Evolutionary conservation across 2,797 vertebrate genomes (phyloP), one percentile per base, ranked within the genome.

Genomic region (Neopelma chrysocephalum): DNA sequence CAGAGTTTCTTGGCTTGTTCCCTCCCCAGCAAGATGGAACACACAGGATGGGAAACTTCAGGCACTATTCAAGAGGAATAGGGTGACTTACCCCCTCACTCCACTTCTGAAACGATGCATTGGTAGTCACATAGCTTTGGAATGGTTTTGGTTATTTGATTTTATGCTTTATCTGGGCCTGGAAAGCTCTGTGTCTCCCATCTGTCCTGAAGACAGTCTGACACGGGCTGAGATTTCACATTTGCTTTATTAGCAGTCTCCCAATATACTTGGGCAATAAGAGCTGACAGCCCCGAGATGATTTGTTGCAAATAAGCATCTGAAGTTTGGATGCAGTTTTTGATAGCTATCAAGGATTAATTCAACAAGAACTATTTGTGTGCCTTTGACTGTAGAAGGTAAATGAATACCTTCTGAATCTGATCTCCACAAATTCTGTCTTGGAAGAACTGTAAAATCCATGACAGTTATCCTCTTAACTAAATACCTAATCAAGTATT

Each of bases 341-440:
- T 91, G 72, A 91, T 92, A 88, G 69, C 58, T 76, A 81, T 92
- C 87, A 87, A 79, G 87, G 81, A 95, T 95, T 94, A 91, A 90
- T 86, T 89, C 80, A 82, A 61, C 50, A 81, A 66, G 69, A 72
- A 43, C 78, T 45, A 17, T 89, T 95, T 73, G 31, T 69, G 29
- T 65, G 51, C 50, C n/a, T 95, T 77, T 80, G 79, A 89, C 57
- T 89, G 60, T 40, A 42, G 76, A 87, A 81, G 47, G 87, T 81
- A 93, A 95, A 75, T 75, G 88, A 92, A 94, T 94, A 48, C 68
- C 23, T 84, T 93, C 45, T 62, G 31, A 94, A 90, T 84, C 81
- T 90, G 87, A 88, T 95, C 56, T 61, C 34, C 14, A n/a, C 38
- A 86, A 88, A 72, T 91, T 93, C 83, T 84, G 71, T 57, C 68